Evolutionary conservation across 1,140 invertebrate species (phyloP).

Genomic region (Drosophila ogumai): DNA sequence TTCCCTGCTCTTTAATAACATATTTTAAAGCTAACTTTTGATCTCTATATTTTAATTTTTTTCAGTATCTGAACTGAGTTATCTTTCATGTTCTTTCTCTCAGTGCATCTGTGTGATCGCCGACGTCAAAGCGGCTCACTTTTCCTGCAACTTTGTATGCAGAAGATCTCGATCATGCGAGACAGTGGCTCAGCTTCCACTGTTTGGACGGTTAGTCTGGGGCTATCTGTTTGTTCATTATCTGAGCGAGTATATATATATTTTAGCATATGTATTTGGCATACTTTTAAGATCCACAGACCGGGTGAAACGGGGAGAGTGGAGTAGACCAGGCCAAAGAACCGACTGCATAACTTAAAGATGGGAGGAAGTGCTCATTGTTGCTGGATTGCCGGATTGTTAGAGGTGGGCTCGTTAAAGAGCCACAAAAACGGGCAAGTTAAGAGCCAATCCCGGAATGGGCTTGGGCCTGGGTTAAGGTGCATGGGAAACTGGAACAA

Average conservation of each 20-base stretch:
- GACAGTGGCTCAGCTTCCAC: conserved; percentile 41
- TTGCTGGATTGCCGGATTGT: conserved; percentile 10
- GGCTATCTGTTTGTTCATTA: conserved; percentile 73
- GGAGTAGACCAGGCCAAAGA: conserved; percentile 15
- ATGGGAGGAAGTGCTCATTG: conserved; percentile 36
- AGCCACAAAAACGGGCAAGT: conserved; percentile 22
- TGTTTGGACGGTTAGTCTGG: conserved; percentile 35
- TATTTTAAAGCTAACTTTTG: background rate
- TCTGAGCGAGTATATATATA: conserved; percentile 41
- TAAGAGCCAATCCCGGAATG: conserved; percentile 65
- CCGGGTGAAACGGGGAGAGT: conserved; percentile 31
- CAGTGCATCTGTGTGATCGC: conserved; percentile 21
- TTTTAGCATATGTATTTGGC: conserved; percentile 48
- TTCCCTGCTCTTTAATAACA: too few species aligned
- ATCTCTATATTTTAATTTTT: background rate
- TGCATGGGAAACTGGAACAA: conserved; percentile 83
- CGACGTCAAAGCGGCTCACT: conserved; percentile 47
- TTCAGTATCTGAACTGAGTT: background rate
- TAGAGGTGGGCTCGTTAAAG: conserved; percentile 46
- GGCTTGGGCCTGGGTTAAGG: conserved; percentile 78
- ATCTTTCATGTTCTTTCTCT: background rate
- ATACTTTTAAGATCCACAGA: conserved; percentile 55
- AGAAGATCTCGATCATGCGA: conserved; percentile 64
- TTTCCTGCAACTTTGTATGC: conserved; percentile 68
- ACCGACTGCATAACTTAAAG: conserved; percentile 68